Evolutionary conservation across 2,888 invertebrate species (phyloP).

Genomic region (Pollenia angustigena): DNA sequence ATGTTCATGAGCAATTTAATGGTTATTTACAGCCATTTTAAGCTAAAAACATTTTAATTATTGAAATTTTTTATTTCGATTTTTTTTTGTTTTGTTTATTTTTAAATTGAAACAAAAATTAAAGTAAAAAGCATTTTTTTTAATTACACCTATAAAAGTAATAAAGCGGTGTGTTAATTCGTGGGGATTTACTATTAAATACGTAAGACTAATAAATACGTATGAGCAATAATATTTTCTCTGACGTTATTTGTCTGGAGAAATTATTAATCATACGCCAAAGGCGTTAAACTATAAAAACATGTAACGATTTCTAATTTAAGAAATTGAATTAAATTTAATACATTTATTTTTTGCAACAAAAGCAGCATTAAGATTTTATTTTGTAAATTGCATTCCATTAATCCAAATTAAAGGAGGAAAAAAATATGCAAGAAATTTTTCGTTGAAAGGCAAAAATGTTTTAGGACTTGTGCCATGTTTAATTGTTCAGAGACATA

Average conservation of each 20-base stretch:
- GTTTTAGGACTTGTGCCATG: too few species aligned
- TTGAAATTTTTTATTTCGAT: neutral
- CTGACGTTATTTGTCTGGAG: neutral
- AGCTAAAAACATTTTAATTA: slow-evolving; percentile 14
- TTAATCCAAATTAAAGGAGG: too few species aligned
- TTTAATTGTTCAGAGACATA: too few species aligned
- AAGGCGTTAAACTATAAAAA: neutral
- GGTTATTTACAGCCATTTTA: neutral
- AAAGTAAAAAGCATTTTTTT: neutral
- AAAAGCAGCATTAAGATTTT: too few species aligned
- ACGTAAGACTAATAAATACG: neutral
- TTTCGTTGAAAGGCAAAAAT: too few species aligned
- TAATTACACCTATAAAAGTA: neutral
- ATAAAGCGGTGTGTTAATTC: neutral
- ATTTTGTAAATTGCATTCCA: too few species aligned
- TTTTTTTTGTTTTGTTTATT: neutral
- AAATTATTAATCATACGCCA: slow-evolving; percentile 27
- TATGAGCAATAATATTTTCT: slow-evolving; percentile 19
- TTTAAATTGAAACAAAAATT: neutral
- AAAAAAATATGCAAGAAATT: too few species aligned
- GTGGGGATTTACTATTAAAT: slow-evolving; percentile 4
- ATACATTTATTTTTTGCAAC: too few species aligned
- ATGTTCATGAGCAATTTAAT: slow-evolving; percentile 15
- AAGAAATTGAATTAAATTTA: too few species aligned
- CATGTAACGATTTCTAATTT: neutral